These are phyloP conservation scores for Apaloderma vittatum DNA, from an alignment of 2,113 vertebrate species.

Conservation along the genomic window DNA sequence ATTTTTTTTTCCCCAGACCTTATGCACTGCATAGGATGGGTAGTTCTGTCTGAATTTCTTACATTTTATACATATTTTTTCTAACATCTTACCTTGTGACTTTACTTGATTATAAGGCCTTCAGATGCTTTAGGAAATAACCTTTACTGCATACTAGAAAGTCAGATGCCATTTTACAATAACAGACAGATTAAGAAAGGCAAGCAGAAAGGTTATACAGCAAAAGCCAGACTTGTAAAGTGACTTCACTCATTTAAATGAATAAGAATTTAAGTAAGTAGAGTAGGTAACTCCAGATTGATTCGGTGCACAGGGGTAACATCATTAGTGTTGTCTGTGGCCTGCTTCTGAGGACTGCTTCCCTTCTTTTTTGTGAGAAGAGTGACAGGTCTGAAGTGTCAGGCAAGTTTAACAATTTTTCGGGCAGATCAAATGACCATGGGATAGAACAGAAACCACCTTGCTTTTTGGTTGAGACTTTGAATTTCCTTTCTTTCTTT, in stretches of 20 bases:
- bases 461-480: neutral
- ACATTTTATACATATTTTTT: neutral
- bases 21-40: neutral
- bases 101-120: neutral
- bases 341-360: neutral
- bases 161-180: neutral
- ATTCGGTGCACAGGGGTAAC: neutral
- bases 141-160: neutral
- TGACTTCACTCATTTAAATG: neutral
- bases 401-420: neutral
- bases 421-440: neutral
- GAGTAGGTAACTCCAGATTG: neutral
- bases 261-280: neutral
- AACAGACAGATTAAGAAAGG: neutral
- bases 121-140: neutral
- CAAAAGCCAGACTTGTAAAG: neutral
- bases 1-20: neutral
- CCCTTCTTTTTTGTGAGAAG: neutral
- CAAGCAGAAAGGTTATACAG: neutral
- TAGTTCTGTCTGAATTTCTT: neutral
- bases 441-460: rapidly evolving
- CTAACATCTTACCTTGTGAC: neutral
- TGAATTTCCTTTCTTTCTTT: neutral
- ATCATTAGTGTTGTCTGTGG: neutral
- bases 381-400: neutral